Conservation (phyloP, 2,888 invertebrate genomes). For the Rhagophthalmus giganteus region DNA sequence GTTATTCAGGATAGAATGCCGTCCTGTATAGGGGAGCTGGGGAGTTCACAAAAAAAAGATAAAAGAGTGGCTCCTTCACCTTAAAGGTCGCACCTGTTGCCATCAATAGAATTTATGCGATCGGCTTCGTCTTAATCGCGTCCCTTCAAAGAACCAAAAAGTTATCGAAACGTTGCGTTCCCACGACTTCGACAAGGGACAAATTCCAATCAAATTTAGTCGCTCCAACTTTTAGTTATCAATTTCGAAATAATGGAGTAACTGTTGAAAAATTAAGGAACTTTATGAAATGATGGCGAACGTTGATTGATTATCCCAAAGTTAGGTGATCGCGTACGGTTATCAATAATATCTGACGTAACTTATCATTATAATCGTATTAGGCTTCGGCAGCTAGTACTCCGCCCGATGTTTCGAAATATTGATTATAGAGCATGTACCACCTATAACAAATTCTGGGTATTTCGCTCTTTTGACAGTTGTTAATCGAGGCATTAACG, state of each 20-base stretch:
- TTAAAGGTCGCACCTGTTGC: constrained; percentile 19
- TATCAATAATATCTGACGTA: constrained; percentile 52
- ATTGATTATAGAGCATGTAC: constrained; percentile 39
- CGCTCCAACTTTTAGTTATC: constrained; percentile 17
- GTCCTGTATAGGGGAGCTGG: too few relatives aligned
- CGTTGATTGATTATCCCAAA: constrained; percentile 45
- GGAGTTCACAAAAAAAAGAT: background rate
- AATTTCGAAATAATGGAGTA: constrained; percentile 42
- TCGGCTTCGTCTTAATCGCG: constrained; percentile 20
- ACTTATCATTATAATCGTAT: constrained; percentile 54
- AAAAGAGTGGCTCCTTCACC: background rate
- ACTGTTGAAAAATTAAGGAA: constrained; percentile 43
- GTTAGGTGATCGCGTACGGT: constrained; percentile 31
- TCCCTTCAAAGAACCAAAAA: constrained; percentile 6
- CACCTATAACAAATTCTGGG: constrained; percentile 21
- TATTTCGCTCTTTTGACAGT: constrained; percentile 28
- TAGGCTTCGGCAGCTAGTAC: constrained; percentile 43
- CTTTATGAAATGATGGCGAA: constrained; percentile 39
- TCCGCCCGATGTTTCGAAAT: constrained; percentile 37
- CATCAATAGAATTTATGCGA: constrained; percentile 24
- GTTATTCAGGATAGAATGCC: too few relatives aligned
- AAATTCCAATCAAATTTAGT: constrained; percentile 1
- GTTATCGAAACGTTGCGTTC: constrained; percentile 3
- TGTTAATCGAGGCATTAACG: constrained; percentile 30
- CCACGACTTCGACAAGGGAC: constrained; percentile 10